Percentiles rank a stretch among this genome's conserved stretches.
phyloP scores from a whole-genome alignment of 2,797 vertebrate genomes.

The Rhinichthys osculus region DNA sequence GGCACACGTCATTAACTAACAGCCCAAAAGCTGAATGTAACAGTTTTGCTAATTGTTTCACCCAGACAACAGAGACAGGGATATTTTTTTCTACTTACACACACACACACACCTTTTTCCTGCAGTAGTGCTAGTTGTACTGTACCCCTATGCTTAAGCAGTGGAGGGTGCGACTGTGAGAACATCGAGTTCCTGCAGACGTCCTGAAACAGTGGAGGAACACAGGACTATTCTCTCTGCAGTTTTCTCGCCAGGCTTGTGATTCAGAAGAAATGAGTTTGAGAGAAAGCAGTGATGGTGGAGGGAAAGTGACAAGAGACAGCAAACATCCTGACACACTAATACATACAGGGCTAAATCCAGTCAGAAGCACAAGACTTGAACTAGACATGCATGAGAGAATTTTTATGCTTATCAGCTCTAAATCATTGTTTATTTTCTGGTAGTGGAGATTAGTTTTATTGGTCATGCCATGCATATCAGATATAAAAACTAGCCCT shows the following conservation, averaged over 20 bases:
- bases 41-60: background rate
- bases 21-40: background rate
- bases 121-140: background rate
- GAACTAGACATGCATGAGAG: background rate
- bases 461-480: background rate
- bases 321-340: constrained; percentile 49
- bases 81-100: background rate
- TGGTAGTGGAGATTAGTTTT: background rate
- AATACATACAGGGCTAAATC: background rate
- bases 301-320: background rate
- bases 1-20: background rate
- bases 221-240: constrained; percentile 55
- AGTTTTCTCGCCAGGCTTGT: constrained; percentile 64
- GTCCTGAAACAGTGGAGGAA: constrained; percentile 34
- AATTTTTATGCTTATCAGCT: background rate
- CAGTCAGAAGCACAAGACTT: background rate
- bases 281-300: background rate
- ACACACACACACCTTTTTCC: background rate
- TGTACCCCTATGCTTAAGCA: background rate
- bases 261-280: constrained; percentile 58
- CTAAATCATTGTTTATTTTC: background rate
- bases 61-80: constrained; percentile 37
- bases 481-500: background rate
- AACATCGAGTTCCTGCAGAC: constrained; percentile 41
- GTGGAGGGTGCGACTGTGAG: constrained; percentile 28